phyloP scores from a whole-genome alignment of 2,113 vertebrate genomes.

The Sinocyclocheilus maitianheensis region DNA sequence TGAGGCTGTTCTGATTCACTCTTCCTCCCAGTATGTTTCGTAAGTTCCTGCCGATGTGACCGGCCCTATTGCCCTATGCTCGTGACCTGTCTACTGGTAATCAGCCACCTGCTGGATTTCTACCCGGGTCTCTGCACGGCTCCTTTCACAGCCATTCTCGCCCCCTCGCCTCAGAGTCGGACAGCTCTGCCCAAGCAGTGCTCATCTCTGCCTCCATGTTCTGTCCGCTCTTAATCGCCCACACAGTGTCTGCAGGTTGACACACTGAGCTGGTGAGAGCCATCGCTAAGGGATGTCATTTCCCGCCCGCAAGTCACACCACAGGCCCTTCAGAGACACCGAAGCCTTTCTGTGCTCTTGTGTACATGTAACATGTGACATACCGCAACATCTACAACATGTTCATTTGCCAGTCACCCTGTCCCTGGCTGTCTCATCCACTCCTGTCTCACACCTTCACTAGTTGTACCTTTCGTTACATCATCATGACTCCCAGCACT shows the following conservation, averaged over 20 bases:
- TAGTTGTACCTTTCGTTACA: constrained; percentile 1
- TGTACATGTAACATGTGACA: constrained; percentile 19
- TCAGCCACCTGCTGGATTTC: constrained; percentile 35
- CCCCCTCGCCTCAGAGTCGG: constrained; percentile 23
- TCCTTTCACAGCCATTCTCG: constrained; percentile 8
- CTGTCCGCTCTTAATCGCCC: constrained; percentile 8
- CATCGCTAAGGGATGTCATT: constrained; percentile 20
- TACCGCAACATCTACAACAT: background rate
- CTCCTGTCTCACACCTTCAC: constrained; percentile 5
- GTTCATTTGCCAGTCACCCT: background rate
- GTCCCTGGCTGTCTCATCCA: background rate
- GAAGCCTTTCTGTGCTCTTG: background rate
- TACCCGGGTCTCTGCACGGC: constrained; percentile 3
- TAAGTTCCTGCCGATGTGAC: background rate
- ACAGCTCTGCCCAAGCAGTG: constrained; percentile 14
- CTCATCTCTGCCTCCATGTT: constrained; percentile 41
- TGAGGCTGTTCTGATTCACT: background rate
- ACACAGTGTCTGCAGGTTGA: constrained; percentile 42
- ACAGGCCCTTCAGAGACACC: background rate
- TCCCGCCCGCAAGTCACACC: background rate
- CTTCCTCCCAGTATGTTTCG: background rate
- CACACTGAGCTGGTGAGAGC: constrained; percentile 2
- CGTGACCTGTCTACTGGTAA: constrained; percentile 25
- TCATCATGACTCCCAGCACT: background rate
- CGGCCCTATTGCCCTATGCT: no score